Evolutionary conservation across 2,797 vertebrate genomes (phyloP).

Genomic region (Leuciscus waleckii): DNA sequence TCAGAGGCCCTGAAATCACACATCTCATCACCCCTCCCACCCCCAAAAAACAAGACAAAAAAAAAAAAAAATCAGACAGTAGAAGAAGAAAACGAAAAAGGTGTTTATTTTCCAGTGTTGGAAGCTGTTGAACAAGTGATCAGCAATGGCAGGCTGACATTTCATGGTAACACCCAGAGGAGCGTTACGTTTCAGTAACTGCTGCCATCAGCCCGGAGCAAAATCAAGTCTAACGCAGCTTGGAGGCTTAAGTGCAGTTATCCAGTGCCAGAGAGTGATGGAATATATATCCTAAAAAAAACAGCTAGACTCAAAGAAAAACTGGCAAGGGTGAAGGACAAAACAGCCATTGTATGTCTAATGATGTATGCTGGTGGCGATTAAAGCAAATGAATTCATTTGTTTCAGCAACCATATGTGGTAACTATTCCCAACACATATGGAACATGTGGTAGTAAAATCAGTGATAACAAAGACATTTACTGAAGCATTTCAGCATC

Average conservation of each 20-base stretch:
- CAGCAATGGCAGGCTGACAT: constrained; percentile 54
- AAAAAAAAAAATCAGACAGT: constrained; percentile 36
- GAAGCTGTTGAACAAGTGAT: constrained; percentile 59
- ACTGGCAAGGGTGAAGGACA: constrained; percentile 43
- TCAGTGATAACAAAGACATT: constrained; percentile 27
- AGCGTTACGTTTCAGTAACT: constrained; percentile 55
- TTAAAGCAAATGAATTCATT: constrained; percentile 30
- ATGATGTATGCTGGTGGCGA: constrained; percentile 45
- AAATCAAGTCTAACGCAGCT: constrained; percentile 44
- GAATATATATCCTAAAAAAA: constrained; percentile 54
- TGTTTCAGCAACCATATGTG: constrained; percentile 20
- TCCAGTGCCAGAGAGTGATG: constrained; percentile 53
- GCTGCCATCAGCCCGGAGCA: constrained; percentile 54
- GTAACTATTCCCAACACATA: constrained; percentile 5
- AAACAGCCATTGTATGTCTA: constrained; percentile 46
- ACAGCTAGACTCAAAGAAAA: constrained; percentile 28
- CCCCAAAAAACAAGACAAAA: constrained; percentile 37
- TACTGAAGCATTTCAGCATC: constrained; percentile 37
- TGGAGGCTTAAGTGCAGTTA: constrained; percentile 44
- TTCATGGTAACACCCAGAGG: constrained; percentile 60
- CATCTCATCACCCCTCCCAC: constrained; percentile 56
- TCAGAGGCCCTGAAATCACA: constrained; percentile 66
- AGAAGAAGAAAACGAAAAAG: constrained; percentile 44
- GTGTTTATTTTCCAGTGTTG: constrained; percentile 60
- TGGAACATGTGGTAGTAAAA: constrained; percentile 17